Base-by-base conservation (phyloP, 30 jellyfish, hydroid and myxozoan species). In the Pseudorhiza aurosa region DNA sequence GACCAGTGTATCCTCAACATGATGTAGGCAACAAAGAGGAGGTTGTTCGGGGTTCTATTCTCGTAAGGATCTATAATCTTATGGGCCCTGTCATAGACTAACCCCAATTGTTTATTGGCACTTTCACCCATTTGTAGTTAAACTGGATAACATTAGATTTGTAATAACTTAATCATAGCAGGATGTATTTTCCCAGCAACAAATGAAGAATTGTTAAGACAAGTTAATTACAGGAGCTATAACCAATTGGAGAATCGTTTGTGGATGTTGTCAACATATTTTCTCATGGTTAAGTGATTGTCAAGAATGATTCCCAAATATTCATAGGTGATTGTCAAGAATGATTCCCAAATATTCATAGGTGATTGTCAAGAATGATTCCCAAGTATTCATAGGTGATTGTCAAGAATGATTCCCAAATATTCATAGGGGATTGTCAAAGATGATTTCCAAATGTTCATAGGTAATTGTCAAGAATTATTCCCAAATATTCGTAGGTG, bases 291-390 rank as follows among this genome's bases (percentile, higher is more conserved):
- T 44, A 36, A 65, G 31, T 47, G 81, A 67, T 36, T 40, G 62
- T 67, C 81, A 8, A 67, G 81, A 14, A 65, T 67, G 67, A 67
- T 67, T 15, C 81, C 64, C 19, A 35, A 0, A 37, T 37, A 67
- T 44, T 67, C 64, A 21, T 67, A 67, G 31, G 31, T 47, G 81
- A 67, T 36, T 40, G 62, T 67, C 81, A 8, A 67, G 81, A 14
- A 65, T 67, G 67, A 67, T 67, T 15, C 81, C 64, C 19, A 35
- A 0, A 37, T 37, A 67, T 44, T 67, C 64, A 21, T 67, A 67
- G 31, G 31, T 47, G 81, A 67, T 36, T 40, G 62, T 67, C 81
- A 8, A 67, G 81, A 14, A 65, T 67, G 67, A 67, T 67, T 15
- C 81, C 64, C 19, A 35, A 0, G 30, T 37, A 67, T 44, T 67